Percentiles rank a stretch among this genome's conserved stretches.
Evolutionary conservation across 2,113 vertebrate species (phyloP).

Genomic region (Crocuta crocuta): DNA sequence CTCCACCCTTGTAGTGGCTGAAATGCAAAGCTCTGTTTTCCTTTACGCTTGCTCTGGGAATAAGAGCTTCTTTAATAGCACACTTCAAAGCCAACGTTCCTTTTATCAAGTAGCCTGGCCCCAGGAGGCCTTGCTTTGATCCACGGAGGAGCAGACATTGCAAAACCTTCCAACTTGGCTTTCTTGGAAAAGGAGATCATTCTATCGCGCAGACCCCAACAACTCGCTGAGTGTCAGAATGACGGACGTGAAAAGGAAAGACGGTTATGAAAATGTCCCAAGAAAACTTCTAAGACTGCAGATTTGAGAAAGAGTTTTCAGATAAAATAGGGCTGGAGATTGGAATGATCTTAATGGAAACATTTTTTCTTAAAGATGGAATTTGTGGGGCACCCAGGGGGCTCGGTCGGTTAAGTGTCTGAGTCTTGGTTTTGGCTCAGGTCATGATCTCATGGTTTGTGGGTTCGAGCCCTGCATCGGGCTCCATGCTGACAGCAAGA

Average conservation of each 20-base stretch:
- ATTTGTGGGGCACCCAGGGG: background rate
- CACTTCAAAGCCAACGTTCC: background rate
- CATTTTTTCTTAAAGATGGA: background rate
- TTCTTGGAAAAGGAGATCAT: background rate
- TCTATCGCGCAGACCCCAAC: background rate
- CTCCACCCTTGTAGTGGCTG: background rate
- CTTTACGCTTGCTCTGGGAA: background rate
- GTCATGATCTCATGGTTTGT: too few relatives aligned
- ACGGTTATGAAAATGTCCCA: background rate
- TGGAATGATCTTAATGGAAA: background rate
- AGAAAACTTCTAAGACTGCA: background rate
- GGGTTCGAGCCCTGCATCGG: too few relatives aligned
- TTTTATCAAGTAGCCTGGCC: background rate
- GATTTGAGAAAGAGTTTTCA: background rate
- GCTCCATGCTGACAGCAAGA: too few relatives aligned
- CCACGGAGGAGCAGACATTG: accelerated
- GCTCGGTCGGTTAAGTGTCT: too few relatives aligned
- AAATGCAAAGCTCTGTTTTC: background rate
- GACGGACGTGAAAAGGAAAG: background rate
- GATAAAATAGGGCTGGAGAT: background rate
- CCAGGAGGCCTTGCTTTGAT: background rate
- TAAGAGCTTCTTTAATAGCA: background rate
- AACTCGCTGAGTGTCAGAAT: accelerated
- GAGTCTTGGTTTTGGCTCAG: too few relatives aligned
- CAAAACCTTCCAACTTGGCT: background rate